These are phyloP conservation scores for Labeo rohita DNA, from an alignment of 2,113 vertebrate species.

Conservation along the genomic window DNA sequence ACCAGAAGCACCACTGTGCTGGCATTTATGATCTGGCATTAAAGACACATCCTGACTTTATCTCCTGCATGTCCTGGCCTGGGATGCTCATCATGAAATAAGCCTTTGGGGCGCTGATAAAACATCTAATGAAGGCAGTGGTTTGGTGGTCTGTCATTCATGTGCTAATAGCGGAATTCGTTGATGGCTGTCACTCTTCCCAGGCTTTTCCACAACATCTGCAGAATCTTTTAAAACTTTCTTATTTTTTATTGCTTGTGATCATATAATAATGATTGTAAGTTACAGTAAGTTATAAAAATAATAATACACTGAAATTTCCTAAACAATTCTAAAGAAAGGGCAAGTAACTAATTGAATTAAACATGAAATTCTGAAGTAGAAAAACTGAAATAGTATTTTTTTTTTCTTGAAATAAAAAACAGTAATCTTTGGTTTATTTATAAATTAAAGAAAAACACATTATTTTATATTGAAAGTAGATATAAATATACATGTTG, in stretches of 20 bases:
- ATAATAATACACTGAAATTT: neutral
- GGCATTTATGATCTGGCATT: conserved; percentile 49
- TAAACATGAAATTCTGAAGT: too few species aligned
- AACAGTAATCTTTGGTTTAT: too few species aligned
- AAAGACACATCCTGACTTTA: conserved; percentile 30
- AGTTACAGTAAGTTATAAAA: neutral
- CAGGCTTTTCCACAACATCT: conserved; percentile 18
- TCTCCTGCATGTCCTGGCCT: conserved; percentile 24
- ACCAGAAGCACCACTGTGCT: conserved; percentile 12
- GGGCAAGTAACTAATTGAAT: too few species aligned
- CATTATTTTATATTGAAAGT: too few species aligned
- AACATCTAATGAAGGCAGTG: conserved; percentile 37
- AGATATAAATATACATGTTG: too few species aligned
- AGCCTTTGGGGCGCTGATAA: conserved; percentile 14
- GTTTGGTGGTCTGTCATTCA: conserved; percentile 15
- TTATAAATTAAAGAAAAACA: too few species aligned
- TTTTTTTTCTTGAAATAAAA: too few species aligned
- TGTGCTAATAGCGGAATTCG: neutral
- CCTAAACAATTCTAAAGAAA: too few species aligned
- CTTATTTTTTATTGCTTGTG: neutral
- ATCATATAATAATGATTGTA: neutral
- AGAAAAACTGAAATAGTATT: too few species aligned
- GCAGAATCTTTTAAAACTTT: neutral
- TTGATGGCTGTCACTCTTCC: conserved; percentile 8
- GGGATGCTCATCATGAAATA: conserved; percentile 33